Conservation (phyloP, 1,140 invertebrate species). For the Drosophila sulfurigaster region DNA sequence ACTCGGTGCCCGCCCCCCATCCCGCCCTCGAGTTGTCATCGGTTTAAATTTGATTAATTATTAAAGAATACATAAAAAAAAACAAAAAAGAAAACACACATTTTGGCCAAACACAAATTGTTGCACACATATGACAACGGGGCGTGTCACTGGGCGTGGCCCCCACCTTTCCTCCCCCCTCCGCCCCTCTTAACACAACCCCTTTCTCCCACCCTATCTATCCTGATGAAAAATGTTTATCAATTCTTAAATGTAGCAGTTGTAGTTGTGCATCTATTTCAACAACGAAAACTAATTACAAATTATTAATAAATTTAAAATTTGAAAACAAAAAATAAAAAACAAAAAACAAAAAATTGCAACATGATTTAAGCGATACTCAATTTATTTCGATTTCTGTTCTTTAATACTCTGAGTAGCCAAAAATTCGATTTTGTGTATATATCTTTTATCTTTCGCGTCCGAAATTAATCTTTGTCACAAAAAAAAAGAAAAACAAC, state of each 20-base stretch:
- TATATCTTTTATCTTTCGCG: too few species aligned
- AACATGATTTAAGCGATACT: constrained; percentile 25
- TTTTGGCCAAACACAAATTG: constrained; percentile 70
- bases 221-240: constrained; percentile 30
- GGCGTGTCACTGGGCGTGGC: constrained; percentile 46
- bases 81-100: constrained; percentile 12
- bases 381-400: constrained; percentile 5
- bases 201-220: neutral
- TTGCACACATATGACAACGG: constrained; percentile 73
- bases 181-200: neutral
- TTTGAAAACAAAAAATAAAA: constrained; percentile 10
- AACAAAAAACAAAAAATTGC: constrained; percentile 15
- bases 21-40: constrained; percentile 62
- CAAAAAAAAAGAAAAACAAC: neutral
- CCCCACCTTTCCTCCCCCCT: constrained; percentile 5
- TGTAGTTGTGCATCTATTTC: constrained; percentile 66
- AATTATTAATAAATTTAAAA: constrained; percentile 50
- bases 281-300: constrained; percentile 74
- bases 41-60: constrained; percentile 72
- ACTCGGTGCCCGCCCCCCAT: constrained; percentile 7
- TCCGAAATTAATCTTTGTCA: neutral
- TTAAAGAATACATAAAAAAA: constrained; percentile 33
- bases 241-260: constrained; percentile 50
- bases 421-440: too few species aligned
- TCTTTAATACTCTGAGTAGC: constrained; percentile 6